phyloP scores from a whole-genome alignment of 2,113 vertebrate species.

The Choloepus hoffmanni region DNA sequence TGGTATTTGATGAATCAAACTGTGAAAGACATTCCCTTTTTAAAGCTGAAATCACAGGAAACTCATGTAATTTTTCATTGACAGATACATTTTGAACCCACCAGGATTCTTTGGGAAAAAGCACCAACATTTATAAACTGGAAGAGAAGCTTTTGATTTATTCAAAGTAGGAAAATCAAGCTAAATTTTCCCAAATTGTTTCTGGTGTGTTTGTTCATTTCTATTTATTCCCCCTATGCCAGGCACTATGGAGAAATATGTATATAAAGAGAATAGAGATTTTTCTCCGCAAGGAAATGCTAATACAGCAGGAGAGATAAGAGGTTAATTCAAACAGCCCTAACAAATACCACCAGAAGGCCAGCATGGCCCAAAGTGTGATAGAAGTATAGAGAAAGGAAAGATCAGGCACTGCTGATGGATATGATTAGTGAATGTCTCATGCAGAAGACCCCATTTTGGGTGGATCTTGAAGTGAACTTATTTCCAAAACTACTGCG shows the following conservation, averaged over 20 bases:
- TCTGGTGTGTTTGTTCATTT: background rate
- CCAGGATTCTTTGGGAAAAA: background rate
- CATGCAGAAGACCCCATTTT: background rate
- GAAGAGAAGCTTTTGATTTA: conserved; percentile 9
- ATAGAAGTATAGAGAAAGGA: background rate
- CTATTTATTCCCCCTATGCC: background rate
- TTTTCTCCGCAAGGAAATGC: background rate
- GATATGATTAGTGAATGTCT: background rate
- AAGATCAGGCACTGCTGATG: background rate
- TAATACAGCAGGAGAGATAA: background rate
- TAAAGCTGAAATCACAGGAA: conserved; percentile 42
- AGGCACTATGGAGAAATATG: background rate
- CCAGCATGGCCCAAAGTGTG: background rate
- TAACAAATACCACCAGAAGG: background rate
- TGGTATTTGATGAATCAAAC: background rate
- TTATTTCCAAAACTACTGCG: background rate
- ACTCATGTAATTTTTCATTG: conserved; percentile 38
- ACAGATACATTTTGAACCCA: conserved; percentile 39
- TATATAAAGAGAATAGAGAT: background rate
- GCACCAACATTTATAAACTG: conserved; percentile 20
- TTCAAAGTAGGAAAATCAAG: conserved; percentile 53
- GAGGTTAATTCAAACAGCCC: background rate
- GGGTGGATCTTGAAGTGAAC: background rate
- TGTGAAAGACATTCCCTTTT: conserved; percentile 19
- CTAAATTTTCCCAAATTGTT: background rate